Base-by-base conservation (phyloP, 1,140 invertebrate species). In the Cydia amplana region DNA sequence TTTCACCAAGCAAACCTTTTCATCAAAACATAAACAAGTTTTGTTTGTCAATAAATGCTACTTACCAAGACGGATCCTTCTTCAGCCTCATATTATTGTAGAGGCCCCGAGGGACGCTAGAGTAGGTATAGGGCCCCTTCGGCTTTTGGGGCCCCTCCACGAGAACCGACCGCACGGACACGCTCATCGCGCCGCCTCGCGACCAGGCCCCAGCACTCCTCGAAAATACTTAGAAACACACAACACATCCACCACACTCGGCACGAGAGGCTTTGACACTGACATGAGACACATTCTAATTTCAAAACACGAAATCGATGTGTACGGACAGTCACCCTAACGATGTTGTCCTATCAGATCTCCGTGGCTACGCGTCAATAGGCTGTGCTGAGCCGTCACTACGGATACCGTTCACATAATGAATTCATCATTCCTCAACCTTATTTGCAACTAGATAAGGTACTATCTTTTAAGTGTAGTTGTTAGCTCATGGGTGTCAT, bases 11-110 rank as follows among this genome's bases (percentile, higher is more conserved):
- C 49, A n/a, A 18, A n/a, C 10, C 49, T n/a, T 18, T 51, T 51
- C 43, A 14, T 46, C 43, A 46, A 46, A 46, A 46, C 43, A 46
- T 60, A 60, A 60, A 23, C 55, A 23, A 2, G n/a, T 7, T 16
- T 20, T 60, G 55, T 60, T 60, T 60, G 7, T 55, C 16, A 60
- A 60, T 23, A 23, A 18, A n/a, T 40, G 36, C 36, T 63, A 82
- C 88, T 83, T 77, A 93, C 92, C 91, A 93, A n/a, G 91, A 88
- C 4, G 92, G 89, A 72, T 90, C 84, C 49, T 79, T 85, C 73
- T 83, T 86, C 10, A 93, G 86, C 74, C 93, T 93, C 18, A 83
- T 83, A 80, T 93, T 93, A 79, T 93, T 93, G 85, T 93, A 93
- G 14, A 94, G 85, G 16, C 90, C 90, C 23, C 88, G 78, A 20